Conservation (phyloP, 35 echinoderm and acorn worm species). For the Strongylocentrotus purpuratus region DNA sequence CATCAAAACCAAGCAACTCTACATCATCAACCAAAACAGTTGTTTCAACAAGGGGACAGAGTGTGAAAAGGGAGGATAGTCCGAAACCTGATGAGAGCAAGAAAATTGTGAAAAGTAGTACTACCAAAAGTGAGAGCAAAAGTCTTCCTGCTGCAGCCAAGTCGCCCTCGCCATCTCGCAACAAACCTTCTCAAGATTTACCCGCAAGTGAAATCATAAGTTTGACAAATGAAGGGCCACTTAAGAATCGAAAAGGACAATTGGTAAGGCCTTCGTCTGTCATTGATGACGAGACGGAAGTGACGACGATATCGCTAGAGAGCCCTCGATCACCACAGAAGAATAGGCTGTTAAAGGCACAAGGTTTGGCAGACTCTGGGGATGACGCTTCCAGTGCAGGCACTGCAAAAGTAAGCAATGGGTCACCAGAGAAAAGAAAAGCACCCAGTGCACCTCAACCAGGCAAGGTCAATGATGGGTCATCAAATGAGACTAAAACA, state of each 20-base stretch:
- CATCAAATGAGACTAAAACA: not conserved
- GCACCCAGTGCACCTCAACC: not conserved
- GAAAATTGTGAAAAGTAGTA: not conserved
- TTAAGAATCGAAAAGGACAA: constrained; percentile 16
- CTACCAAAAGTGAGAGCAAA: constrained; percentile 19
- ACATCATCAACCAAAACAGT: not conserved
- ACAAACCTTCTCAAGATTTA: constrained; percentile 27
- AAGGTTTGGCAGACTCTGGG: not conserved
- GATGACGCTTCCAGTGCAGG: not conserved
- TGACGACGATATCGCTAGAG: not conserved
- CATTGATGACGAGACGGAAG: not conserved
- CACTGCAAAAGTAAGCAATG: not conserved
- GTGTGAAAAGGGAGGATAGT: constrained; percentile 48
- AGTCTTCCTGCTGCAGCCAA: not conserved
- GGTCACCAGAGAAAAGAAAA: not conserved
- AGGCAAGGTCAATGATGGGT: constrained; percentile 15
- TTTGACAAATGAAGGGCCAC: constrained; percentile 24
- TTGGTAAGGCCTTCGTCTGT: not conserved
- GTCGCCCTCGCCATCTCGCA: constrained; percentile 23
- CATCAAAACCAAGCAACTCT: constrained; percentile 15
- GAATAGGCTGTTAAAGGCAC: not conserved
- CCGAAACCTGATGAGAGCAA: not conserved
- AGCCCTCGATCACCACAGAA: not conserved
- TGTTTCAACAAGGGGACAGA: not conserved
- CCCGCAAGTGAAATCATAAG: constrained; percentile 62